These are phyloP conservation scores for Macrosiphum euphorbiae DNA, from an alignment of 2,888 invertebrate species.

Conservation along the genomic window DNA sequence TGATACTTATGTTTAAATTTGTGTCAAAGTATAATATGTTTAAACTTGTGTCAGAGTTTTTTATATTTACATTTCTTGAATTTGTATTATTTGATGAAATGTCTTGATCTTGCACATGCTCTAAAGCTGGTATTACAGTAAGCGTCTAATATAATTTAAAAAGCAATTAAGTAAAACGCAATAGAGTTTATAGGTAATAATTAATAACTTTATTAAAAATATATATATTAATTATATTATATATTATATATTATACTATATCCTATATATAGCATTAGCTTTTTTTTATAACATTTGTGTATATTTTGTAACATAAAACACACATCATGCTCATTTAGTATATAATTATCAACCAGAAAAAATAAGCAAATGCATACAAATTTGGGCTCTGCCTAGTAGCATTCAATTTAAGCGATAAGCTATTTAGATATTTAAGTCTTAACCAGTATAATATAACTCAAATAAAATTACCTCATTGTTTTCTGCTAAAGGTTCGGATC, in stretches of 20 bases:
- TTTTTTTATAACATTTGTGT: too few relatives aligned
- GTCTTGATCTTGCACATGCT: background rate
- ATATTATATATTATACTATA: background rate
- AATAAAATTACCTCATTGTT: conserved; percentile 22
- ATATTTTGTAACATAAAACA: too few relatives aligned
- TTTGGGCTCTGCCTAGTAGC: background rate
- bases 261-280: too few relatives aligned
- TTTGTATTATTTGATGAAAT: background rate
- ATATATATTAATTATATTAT: background rate
- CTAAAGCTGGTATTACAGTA: conserved; percentile 17
- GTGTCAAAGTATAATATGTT: too few relatives aligned
- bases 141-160: conserved; percentile 23
- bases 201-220: conserved; percentile 11
- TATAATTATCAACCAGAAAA: conserved; percentile 18
- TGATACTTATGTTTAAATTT: too few relatives aligned
- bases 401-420: conserved; percentile 22
- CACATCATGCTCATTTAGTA: background rate
- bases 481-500: background rate
- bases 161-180: conserved; percentile 9
- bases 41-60: conserved; percentile 2
- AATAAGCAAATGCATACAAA: background rate
- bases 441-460: background rate
- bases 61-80: background rate
- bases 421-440: background rate
- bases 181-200: conserved; percentile 1